Evolutionary conservation across 2,888 invertebrate genomes (phyloP).

Genomic region (Heliconius ethilla): DNA sequence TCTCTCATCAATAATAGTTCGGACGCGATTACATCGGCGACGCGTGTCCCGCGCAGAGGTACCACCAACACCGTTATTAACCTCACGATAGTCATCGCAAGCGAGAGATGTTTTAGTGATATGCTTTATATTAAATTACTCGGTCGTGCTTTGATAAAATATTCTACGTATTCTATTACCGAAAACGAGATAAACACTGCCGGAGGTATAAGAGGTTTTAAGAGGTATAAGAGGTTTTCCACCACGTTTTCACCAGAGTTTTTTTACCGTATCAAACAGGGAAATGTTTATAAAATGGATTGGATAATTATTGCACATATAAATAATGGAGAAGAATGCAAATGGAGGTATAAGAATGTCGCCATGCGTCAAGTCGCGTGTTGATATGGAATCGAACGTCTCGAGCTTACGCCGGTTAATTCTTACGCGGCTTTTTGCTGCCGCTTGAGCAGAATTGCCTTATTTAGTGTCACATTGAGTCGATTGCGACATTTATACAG

Average conservation of each 20-base stretch:
- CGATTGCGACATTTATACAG: constrained; percentile 53
- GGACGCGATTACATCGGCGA: constrained; percentile 75
- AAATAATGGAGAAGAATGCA: constrained; percentile 56
- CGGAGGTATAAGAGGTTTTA: constrained; percentile 61
- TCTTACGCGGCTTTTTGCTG: constrained; percentile 59
- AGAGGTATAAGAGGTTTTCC: constrained; percentile 24
- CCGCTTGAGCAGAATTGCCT: constrained; percentile 53
- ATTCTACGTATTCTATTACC: constrained; percentile 80
- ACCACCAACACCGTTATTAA: constrained; percentile 80
- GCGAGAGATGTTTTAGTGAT: constrained; percentile 80
- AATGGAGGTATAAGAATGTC: constrained; percentile 64
- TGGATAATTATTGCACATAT: constrained; percentile 54
- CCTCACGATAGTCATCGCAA: constrained; percentile 75
- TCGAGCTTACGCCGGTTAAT: constrained; percentile 58
- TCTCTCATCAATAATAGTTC: constrained; percentile 79
- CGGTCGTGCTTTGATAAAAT: constrained; percentile 81
- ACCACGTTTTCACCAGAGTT: constrained; percentile 45
- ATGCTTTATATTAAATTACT: constrained; percentile 83
- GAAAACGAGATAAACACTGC: constrained; percentile 75
- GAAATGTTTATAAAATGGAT: constrained; percentile 47
- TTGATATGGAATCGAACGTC: constrained; percentile 63
- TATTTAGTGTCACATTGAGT: constrained; percentile 61
- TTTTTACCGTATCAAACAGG: constrained; percentile 36
- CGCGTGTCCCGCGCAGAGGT: constrained; percentile 76
- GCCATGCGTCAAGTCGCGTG: constrained; percentile 74